Base-by-base conservation (phyloP, 2,888 invertebrate genomes). In the Leptopilina myrica region DNA sequence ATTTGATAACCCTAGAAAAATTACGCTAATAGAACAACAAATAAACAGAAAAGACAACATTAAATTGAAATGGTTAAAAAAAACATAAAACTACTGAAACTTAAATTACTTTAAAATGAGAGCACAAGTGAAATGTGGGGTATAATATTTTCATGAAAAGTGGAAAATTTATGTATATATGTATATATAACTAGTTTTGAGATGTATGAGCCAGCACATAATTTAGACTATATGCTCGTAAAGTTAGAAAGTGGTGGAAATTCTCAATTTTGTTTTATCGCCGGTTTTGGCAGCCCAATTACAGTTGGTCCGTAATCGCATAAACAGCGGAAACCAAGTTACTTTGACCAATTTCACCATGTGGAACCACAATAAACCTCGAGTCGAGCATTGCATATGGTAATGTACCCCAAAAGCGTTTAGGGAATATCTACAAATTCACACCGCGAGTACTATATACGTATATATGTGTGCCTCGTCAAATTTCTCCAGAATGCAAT, bases 211-310 rank as follows among this genome's bases (percentile, higher is more conserved):
- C 62, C 62, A 8, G 20, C 62, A 62, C 62, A 62, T 62, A 62
- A 62, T 62, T 62, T 62, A 62, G 20, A 15, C 8, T 26, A 9
- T 20, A 12, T 49, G 20, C 7, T 14, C 20, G 46, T 49, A 49
- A 67, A 49, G 62, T 65, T 65, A 40, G 20, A 40, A 67, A 26
- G 67, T 49, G 46, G 20, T 53, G 40, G 62, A 53, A 46, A 69
- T 78, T 78, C 46, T 78, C 78, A 69, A 69, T 67, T n/a, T 78
- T 59, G 53, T 78, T 78, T 69, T 62, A 69, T 66, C 56, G 78
- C 15, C 49, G 33, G 64, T 49, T 77, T 46, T 8, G 64, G 20
- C 20, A 62, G 33, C 1, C 49, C 49, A 67, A 67, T 67, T 67
- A 49, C 20, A 67, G 11, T 26, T 49, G 67, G 67, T 67, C 49